phyloP scores from a whole-genome alignment of 2,888 invertebrate species.

The Drosophila seclusa region DNA sequence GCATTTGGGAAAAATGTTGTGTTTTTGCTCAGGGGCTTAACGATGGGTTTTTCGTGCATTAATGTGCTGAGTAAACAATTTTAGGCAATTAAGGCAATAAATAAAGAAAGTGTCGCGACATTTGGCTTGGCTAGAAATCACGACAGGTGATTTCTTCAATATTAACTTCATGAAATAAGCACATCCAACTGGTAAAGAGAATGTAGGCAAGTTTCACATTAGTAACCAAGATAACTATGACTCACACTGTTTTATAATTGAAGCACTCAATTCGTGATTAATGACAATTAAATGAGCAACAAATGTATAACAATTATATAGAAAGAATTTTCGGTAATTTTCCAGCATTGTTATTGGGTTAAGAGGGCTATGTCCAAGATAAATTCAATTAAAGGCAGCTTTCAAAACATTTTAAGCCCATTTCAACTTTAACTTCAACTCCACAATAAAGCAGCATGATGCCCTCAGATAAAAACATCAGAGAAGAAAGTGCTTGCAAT shows the following conservation, averaged over 20 bases:
- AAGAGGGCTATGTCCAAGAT: constrained; percentile 32
- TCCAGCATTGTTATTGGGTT: constrained; percentile 32
- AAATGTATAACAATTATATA: constrained; percentile 36
- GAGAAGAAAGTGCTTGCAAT: constrained; percentile 61
- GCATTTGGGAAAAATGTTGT: constrained; percentile 28
- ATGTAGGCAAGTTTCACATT: constrained; percentile 16
- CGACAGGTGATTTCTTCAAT: constrained; percentile 11
- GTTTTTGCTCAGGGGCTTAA: constrained; percentile 10
- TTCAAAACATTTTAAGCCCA: constrained; percentile 59
- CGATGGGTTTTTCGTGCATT: constrained; percentile 58
- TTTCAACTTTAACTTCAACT: constrained; percentile 14
- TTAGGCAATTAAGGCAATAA: constrained; percentile 49
- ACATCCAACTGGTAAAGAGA: not conserved
- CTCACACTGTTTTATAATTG: constrained; percentile 5
- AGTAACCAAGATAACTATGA: constrained; percentile 6
- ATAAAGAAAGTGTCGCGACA: constrained; percentile 55
- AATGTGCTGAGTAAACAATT: constrained; percentile 33
- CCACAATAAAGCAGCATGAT: constrained; percentile 35
- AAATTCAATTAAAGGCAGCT: constrained; percentile 68
- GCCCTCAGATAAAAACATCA: constrained; percentile 32
- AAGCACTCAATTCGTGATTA: constrained; percentile 50
- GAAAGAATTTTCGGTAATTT: constrained; percentile 44
- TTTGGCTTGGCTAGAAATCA: constrained; percentile 26
- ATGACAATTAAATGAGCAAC: constrained; percentile 38
- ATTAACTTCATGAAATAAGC: not conserved